These are phyloP conservation scores for Lymantria monacha DNA, from an alignment of 2,888 invertebrate species.

Conservation along the genomic window DNA sequence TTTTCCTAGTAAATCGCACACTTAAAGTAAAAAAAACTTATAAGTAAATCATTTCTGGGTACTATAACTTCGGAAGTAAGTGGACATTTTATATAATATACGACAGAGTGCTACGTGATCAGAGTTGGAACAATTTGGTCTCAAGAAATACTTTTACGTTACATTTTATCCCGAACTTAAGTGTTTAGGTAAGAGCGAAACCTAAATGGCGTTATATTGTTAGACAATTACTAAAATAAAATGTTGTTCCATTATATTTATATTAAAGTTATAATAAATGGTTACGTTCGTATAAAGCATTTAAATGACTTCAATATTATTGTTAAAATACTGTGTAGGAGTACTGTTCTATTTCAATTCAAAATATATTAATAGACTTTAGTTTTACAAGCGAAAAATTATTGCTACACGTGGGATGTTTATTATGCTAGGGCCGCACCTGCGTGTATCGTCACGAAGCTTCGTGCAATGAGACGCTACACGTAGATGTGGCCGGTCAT, in stretches of 20 bases:
- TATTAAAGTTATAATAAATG: constrained; percentile 1
- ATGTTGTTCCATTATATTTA: not conserved
- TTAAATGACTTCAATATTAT: not conserved
- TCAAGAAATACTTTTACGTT: constrained; percentile 25
- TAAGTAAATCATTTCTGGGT: constrained; percentile 41
- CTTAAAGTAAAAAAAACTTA: constrained; percentile 5
- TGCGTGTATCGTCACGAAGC: too few relatives aligned
- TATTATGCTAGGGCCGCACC: too few relatives aligned
- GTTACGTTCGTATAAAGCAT: not conserved
- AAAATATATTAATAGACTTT: too few relatives aligned
- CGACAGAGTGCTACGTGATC: constrained; percentile 23
- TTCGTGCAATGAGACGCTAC: too few relatives aligned
- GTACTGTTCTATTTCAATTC: not conserved
- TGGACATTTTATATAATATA: constrained; percentile 35
- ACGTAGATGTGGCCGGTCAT: too few relatives aligned
- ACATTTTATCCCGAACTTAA: constrained; percentile 14
- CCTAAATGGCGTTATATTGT: constrained; percentile 24
- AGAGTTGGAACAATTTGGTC: constrained; percentile 12
- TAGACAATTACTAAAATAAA: constrained; percentile 6
- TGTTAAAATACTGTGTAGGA: not conserved
- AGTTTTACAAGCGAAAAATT: too few relatives aligned
- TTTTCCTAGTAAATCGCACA: constrained; percentile 35
- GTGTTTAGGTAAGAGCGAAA: constrained; percentile 17
- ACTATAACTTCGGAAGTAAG: constrained; percentile 27
- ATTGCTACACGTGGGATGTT: too few relatives aligned